Evolutionary conservation across 2,113 vertebrate species (phyloP), one percentile per base, ranked within the genome.

Genomic region (Trichomycterus rosablanca): DNA sequence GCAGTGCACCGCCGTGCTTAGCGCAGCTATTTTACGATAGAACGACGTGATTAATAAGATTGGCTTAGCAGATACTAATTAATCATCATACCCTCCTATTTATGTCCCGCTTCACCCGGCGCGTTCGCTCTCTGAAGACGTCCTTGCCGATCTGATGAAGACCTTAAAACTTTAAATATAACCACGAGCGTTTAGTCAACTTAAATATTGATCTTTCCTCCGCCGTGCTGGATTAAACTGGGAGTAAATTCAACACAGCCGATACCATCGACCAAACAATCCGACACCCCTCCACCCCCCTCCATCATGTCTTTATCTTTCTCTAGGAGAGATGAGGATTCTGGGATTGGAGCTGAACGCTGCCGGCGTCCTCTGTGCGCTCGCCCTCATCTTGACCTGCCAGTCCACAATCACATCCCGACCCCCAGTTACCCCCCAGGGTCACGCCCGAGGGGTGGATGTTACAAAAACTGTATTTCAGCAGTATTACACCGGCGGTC

Each of bases 391-490:
- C 22, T 14, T 56, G 63, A 70, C 62, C 70, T 45, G 52, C 15
- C 32, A 9, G 48, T 20, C 39, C 55, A 52, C 48, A 56, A 68
- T 59, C 52, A 62, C 35, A 55, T 44, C 40, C 18, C 69, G 50
- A 68, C 56, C 57, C 57, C 42, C 44, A 43, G 32, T 22, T 66
- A 49, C 19, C 4, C 28, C 35, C 39, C 46, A 30, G 44, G 74
- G 67, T 70, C 45, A 46, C 26, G 12, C 49, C 45, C 42, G 10
- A 35, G 22, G 35, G 64, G 70, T 54, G 49, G 61, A 39, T 35
- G 48, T 55, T 64, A 57, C 64, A 66, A 58, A 71, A 61, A 66
- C 37, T 11, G 65, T 62, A 76, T 67, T 62, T 70, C 67, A 67
- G 74, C 52, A 40, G 54, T 66, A 66, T 69, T 66, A 69, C 59